Conservation (phyloP, 37 sponge, comb jelly and placozoan species). For the Bolinopsis microptera region DNA sequence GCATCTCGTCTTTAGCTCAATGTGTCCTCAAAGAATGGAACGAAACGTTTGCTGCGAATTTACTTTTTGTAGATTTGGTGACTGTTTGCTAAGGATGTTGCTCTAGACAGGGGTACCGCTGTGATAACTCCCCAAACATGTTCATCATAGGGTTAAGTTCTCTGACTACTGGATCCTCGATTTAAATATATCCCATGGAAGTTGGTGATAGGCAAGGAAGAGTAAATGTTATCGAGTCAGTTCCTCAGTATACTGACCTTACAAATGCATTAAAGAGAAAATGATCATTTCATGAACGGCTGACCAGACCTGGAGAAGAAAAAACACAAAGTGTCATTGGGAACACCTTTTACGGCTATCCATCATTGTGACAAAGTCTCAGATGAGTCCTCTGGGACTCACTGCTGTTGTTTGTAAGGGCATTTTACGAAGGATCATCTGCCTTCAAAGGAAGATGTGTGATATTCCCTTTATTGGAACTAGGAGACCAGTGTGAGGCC, state of each 20-base stretch:
- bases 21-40: conserved; percentile 31
- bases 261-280: conserved; percentile 26
- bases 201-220: neutral
- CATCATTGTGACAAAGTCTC: too few relatives aligned
- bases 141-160: conserved; percentile 5
- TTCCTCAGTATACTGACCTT: neutral
- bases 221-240: neutral
- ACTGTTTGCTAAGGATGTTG: neutral
- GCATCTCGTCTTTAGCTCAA: neutral
- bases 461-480: conserved; percentile 40
- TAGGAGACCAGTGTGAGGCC: neutral
- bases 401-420: neutral
- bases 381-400: too few relatives aligned
- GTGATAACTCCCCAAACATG: neutral
- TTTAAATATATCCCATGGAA: neutral
- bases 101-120: neutral
- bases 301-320: neutral
- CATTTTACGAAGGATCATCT: neutral
- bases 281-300: conserved; percentile 3
- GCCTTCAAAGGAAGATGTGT: neutral
- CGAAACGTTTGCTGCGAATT: neutral
- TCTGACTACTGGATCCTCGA: conserved; percentile 8
- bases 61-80: neutral
- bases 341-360: conserved; percentile 13
- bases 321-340: neutral